A percentile compares a stretch with the other conserved stretches of the same genome.
Conservation (phyloP, 2,888 invertebrate species). For the Oligia strigilis region DNA sequence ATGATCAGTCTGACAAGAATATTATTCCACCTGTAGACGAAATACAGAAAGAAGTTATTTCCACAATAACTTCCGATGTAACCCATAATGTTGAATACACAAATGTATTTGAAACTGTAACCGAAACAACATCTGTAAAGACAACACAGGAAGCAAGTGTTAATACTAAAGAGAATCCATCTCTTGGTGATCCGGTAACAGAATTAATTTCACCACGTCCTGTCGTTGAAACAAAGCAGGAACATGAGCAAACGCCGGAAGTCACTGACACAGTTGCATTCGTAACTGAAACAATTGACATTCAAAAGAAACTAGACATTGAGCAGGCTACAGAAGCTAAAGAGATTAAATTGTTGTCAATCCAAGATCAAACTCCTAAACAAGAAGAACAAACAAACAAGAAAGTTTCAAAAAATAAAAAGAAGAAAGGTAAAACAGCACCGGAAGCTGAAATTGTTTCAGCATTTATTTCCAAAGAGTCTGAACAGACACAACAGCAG, state of each 20-base stretch:
- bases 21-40: neutral
- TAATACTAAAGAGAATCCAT: slow-evolving; percentile 8
- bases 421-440: slow-evolving; percentile 46
- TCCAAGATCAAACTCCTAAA: slow-evolving; percentile 4
- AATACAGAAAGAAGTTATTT: slow-evolving; percentile 14
- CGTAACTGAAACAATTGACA: neutral
- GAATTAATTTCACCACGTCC: neutral
- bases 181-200: neutral
- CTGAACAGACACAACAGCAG: slow-evolving; percentile 13
- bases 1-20: neutral
- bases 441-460: slow-evolving; percentile 34
- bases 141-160: neutral
- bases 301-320: slow-evolving; percentile 1
- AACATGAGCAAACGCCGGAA: neutral
- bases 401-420: slow-evolving; percentile 59
- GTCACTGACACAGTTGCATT: neutral
- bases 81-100: slow-evolving; percentile 7
- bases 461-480: slow-evolving; percentile 39
- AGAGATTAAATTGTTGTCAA: slow-evolving; percentile 18
- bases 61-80: slow-evolving; percentile 15
- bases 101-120: slow-evolving; percentile 20
- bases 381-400: slow-evolving; percentile 25
- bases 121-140: slow-evolving; percentile 9
- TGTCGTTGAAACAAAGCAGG: slow-evolving; percentile 7
- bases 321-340: slow-evolving; percentile 5